Conservation (phyloP, 2,888 invertebrate species). For the Villa cingulata region DNA sequence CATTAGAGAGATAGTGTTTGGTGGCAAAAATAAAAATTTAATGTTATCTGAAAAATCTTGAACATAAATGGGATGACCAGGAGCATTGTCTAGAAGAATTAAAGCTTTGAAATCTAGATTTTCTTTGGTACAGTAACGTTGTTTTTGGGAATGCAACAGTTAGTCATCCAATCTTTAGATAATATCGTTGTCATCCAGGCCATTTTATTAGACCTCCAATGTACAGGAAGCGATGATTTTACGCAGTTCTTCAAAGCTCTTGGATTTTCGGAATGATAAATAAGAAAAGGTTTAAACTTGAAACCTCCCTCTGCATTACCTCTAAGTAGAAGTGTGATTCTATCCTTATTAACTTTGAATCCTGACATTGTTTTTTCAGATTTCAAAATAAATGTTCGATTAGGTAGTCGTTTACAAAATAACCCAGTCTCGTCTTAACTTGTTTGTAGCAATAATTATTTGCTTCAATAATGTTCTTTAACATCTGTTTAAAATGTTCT, state of each 20-base stretch:
- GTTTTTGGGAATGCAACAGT: neutral
- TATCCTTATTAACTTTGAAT: conserved; percentile 19
- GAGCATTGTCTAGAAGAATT: neutral
- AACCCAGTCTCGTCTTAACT: conserved; percentile 13
- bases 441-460: neutral
- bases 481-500: neutral
- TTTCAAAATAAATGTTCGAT: conserved; percentile 14
- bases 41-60: conserved; percentile 1
- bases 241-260: conserved; percentile 18
- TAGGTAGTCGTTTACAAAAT: too few relatives aligned
- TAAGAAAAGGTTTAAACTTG: conserved; percentile 25
- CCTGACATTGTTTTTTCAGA: conserved; percentile 15
- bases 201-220: neutral
- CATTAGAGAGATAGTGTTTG: neutral
- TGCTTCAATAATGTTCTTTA: neutral
- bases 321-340: conserved; percentile 21
- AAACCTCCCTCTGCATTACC: conserved; percentile 23
- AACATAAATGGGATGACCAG: conserved; percentile 1
- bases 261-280: too few relatives aligned
- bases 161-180: neutral
- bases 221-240: neutral
- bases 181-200: neutral
- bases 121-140: neutral
- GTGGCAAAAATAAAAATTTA: conserved; percentile 3
- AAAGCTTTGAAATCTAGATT: neutral